phyloP scores from a whole-genome alignment of 1,140 invertebrate genomes.

The Bombus consobrinus region DNA sequence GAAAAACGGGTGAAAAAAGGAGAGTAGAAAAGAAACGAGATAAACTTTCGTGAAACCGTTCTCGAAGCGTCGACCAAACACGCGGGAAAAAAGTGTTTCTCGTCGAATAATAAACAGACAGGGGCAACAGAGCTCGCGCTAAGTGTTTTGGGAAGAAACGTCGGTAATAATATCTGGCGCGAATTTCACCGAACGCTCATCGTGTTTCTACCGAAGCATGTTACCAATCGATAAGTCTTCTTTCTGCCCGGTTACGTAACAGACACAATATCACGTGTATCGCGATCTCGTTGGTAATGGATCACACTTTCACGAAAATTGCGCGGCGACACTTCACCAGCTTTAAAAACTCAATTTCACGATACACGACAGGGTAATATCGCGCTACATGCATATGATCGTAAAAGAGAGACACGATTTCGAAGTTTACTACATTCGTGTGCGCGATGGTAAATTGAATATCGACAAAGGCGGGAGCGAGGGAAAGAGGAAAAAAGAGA shows the following conservation, averaged over 20 bases:
- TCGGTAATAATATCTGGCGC: conserved; percentile 6
- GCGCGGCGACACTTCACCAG: not conserved
- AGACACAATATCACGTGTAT: not conserved
- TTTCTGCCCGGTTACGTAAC: not conserved
- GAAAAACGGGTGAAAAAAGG: not conserved
- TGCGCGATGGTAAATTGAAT: not conserved
- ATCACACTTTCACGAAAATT: conserved; percentile 1
- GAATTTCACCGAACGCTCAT: not conserved
- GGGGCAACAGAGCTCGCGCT: not conserved
- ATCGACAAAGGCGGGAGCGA: not conserved
- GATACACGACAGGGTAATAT: not conserved
- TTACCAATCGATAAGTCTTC: not conserved
- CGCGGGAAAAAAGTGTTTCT: conserved; percentile 17
- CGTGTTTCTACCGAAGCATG: not conserved
- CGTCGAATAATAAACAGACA: conserved; percentile 33
- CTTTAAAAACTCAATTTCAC: conserved; percentile 25
- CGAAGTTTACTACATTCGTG: too few relatives aligned
- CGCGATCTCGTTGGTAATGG: not conserved
- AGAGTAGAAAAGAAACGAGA: conserved; percentile 13
- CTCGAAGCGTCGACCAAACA: not conserved
- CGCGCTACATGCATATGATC: too few relatives aligned
- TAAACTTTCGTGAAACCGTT: conserved; percentile 48
- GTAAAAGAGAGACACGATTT: not conserved
- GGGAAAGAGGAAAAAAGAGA: not conserved
- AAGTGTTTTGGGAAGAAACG: conserved; percentile 25